These are phyloP conservation scores for Picus viridis DNA, from an alignment of 2,797 vertebrate genomes.

Conservation along the genomic window DNA sequence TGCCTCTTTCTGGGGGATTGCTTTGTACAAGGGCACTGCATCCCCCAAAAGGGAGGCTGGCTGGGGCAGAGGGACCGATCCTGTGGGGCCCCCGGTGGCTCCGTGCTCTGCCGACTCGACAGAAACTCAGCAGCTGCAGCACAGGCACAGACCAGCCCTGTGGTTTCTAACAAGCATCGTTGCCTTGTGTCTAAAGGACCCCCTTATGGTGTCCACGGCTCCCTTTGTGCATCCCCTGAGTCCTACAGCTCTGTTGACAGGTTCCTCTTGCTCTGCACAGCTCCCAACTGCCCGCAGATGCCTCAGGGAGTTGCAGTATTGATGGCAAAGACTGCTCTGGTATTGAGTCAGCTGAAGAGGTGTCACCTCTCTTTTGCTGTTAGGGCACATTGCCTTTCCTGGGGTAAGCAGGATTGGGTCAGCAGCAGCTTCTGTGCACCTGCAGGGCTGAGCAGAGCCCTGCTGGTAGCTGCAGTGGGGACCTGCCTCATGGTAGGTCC, in stretches of 20 bases:
- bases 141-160: fast-evolving
- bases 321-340: not conserved
- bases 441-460: not conserved
- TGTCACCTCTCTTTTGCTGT: conserved; percentile 3
- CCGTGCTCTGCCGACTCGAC: not conserved
- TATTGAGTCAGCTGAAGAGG: conserved; percentile 42
- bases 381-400: not conserved
- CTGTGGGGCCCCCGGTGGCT: not conserved
- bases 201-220: fast-evolving
- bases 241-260: not conserved
- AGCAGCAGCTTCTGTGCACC: not conserved
- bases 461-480: not conserved
- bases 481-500: not conserved
- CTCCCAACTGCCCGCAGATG: conserved; percentile 26
- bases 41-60: not conserved
- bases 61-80: not conserved
- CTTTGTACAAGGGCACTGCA: not conserved
- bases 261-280: not conserved
- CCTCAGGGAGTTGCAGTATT: conserved; percentile 9
- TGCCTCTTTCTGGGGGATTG: conserved; percentile 36
- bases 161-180: not conserved
- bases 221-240: not conserved
- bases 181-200: not conserved
- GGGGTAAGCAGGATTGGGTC: not conserved
- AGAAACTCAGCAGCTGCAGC: not conserved